Evolutionary conservation across 2,888 invertebrate species (phyloP), one percentile per base, ranked within the genome.

Genomic region (Chaetogeoica ovagalla): DNA sequence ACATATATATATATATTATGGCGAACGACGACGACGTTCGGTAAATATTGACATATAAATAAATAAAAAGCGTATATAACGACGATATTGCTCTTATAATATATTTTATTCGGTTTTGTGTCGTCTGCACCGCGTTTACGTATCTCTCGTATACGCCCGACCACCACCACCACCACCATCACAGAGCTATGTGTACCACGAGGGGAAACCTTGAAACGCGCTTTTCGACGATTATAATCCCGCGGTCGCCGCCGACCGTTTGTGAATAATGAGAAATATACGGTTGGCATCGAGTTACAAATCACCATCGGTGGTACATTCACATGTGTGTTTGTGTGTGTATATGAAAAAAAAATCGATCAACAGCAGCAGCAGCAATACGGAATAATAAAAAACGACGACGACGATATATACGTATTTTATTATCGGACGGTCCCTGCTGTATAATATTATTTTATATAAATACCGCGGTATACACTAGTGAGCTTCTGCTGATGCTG

Each of bases 11-110:
- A 30, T 30, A 30, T 30, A 30, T 30, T 30, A 30, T 4, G 2
- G 30, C 30, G 30, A 30, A 30, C 30, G 30, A 60, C 19, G 7
- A n/a, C 15, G n/a, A 62, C 19, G 30, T 52, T 62, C 19, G 15
- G 62, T 62, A 73, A 62, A 73, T 30, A 73, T 62, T 52, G 72
- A 52, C 62, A 21, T 13, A 48, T 19, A 43, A 19, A 65, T 39
- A 39, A 52, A 43, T 43, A 9, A 55, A 69, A 55, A 48, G 8
- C 17, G 21, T 21, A 59, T 21, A 59, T 23, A 11, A 59, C 3
- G n/a, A 19, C 17, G 55, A 55, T 59, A 68, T 68, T 68, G 30
- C 30, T 30, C 30, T 30, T 30, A 30, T 30, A 30, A 30, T 30
- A 30, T 30, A 52, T 48, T 43, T 43, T 43, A 43, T 11, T 48